Conservation (phyloP, 2,888 invertebrate species). For the Charanyca ferruginea region DNA sequence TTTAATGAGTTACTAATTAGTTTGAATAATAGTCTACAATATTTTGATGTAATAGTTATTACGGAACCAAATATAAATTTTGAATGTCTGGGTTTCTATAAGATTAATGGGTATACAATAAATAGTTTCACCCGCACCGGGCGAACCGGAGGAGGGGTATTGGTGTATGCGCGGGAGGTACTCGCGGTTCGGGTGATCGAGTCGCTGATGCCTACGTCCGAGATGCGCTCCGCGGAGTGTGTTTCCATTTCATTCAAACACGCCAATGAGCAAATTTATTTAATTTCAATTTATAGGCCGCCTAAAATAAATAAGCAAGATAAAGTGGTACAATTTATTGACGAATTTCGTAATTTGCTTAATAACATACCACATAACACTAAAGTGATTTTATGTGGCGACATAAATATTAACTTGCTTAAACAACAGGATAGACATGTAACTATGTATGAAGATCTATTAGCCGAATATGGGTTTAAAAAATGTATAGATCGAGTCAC, state of each 20-base stretch:
- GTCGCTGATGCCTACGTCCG: neutral
- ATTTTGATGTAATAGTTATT: slow-evolving; percentile 11
- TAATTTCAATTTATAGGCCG: slow-evolving; percentile 4
- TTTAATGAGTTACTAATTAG: slow-evolving; percentile 26
- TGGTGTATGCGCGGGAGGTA: slow-evolving; percentile 13
- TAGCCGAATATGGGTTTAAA: neutral
- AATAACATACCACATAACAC: neutral
- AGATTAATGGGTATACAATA: slow-evolving; percentile 1
- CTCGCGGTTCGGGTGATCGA: neutral
- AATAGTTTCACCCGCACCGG: slow-evolving; percentile 1
- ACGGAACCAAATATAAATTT: slow-evolving; percentile 20
- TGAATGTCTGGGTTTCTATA: slow-evolving; percentile 3
- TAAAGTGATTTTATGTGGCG: slow-evolving; percentile 2
- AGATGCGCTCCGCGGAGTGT: slow-evolving; percentile 7
- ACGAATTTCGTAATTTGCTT: slow-evolving; percentile 3
- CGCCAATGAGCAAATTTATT: neutral
- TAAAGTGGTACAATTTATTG: neutral
- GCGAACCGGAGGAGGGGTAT: slow-evolving; percentile 18
- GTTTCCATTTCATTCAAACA: slow-evolving; percentile 7
- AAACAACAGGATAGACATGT: neutral
- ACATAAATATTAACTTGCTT: slow-evolving; percentile 12
- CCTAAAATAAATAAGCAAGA: slow-evolving; percentile 9
- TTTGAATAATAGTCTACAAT: slow-evolving; percentile 5
- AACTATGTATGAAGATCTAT: neutral
- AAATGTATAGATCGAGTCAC: slow-evolving; percentile 1